A percentile compares a stretch with the other conserved stretches of the same genome.
Conservation (phyloP, 2,888 invertebrate genomes). For the Prosopocoilus inquinatus region DNA sequence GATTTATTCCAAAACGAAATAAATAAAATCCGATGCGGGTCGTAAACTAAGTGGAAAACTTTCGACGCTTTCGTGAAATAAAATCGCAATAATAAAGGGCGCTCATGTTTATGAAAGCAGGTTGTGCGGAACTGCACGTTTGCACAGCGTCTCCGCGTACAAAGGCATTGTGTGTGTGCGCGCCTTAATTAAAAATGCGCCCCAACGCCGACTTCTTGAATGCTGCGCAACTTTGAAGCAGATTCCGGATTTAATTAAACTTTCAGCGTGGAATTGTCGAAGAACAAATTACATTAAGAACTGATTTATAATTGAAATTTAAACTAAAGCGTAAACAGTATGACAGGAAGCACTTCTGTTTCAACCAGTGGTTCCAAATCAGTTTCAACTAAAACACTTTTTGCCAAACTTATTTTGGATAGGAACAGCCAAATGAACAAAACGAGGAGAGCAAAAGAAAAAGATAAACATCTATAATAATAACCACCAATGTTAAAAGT, state of each 20-base stretch:
- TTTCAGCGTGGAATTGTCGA: slow-evolving; percentile 6
- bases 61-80: slow-evolving; percentile 12
- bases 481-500: too few relatives aligned
- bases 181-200: too few relatives aligned
- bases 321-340: too few relatives aligned
- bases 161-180: too few relatives aligned
- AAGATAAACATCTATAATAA: too few relatives aligned
- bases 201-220: slow-evolving; percentile 8
- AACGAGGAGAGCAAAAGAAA: too few relatives aligned
- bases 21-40: slow-evolving; percentile 20
- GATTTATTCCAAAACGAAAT: not conserved
- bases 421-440: too few relatives aligned
- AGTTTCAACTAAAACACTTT: too few relatives aligned
- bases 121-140: slow-evolving; percentile 7
- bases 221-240: slow-evolving; percentile 9
- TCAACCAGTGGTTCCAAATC: too few relatives aligned
- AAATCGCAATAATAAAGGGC: slow-evolving; percentile 18
- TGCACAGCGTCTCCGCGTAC: not conserved
- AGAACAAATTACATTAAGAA: slow-evolving; percentile 9
- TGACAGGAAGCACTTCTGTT: too few relatives aligned
- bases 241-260: slow-evolving; percentile 12
- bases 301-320: slow-evolving; percentile 6
- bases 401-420: too few relatives aligned
- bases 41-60: slow-evolving; percentile 13
- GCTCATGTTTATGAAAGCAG: slow-evolving; percentile 10